phyloP scores from a whole-genome alignment of 2,888 invertebrate genomes.

The Pandemis corylana region DNA sequence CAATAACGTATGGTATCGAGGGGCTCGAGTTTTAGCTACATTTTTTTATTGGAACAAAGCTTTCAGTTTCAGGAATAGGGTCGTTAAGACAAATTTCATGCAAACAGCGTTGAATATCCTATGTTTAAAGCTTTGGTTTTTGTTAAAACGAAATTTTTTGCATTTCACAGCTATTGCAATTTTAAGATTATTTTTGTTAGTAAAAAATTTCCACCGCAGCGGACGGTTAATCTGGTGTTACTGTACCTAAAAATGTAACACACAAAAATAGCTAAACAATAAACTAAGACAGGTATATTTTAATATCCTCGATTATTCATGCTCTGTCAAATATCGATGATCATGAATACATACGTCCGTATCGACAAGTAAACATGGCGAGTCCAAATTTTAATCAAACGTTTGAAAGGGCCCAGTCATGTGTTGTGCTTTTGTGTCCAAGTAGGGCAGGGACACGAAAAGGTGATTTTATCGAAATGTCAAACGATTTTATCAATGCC shows the following conservation, averaged over 20 bases:
- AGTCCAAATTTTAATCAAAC: conserved; percentile 25
- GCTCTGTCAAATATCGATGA: not conserved
- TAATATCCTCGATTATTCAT: not conserved
- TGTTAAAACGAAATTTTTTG: not conserved
- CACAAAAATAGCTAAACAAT: not conserved
- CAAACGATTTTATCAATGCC: conserved; percentile 16
- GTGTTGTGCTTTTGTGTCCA: conserved; percentile 23
- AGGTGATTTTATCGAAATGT: conserved; percentile 16
- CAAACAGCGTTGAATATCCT: not conserved
- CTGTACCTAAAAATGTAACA: not conserved
- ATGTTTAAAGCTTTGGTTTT: not conserved
- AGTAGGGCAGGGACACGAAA: conserved; percentile 14
- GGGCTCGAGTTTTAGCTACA: not conserved
- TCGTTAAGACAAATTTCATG: not conserved
- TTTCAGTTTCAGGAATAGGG: not conserved
- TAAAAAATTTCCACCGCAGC: too few relatives aligned
- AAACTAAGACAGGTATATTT: not conserved
- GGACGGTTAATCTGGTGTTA: not conserved
- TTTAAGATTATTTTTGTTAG: too few relatives aligned
- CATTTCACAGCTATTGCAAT: too few relatives aligned
- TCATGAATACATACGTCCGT: not conserved
- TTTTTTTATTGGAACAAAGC: not conserved
- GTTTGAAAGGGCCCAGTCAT: conserved; percentile 22
- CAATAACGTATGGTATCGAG: not conserved
- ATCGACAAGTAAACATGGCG: not conserved